phyloP scores from a whole-genome alignment of 2,797 vertebrate species.

The Spinibarbus caldwelli region DNA sequence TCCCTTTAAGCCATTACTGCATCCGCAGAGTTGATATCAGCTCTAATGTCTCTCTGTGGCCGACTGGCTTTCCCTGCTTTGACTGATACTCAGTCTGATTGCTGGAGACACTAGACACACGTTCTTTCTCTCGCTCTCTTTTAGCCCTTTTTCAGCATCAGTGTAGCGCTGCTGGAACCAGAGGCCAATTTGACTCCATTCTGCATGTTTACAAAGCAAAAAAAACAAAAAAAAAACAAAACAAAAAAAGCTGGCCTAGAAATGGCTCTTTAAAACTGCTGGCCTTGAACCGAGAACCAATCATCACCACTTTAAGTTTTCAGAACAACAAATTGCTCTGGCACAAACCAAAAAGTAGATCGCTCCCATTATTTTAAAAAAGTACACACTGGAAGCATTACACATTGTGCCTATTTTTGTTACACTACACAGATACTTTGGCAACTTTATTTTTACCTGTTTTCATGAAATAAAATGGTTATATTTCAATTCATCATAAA shows the following conservation, averaged over 20 bases:
- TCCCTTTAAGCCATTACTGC: not conserved
- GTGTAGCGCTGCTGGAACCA: not conserved
- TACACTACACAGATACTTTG: not conserved
- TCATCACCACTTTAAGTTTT: not conserved
- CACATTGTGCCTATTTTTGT: not conserved
- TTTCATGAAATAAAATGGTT: not conserved
- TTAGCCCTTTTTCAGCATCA: not conserved
- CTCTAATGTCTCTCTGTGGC: not conserved
- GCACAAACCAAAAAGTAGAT: not conserved
- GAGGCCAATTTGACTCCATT: not conserved
- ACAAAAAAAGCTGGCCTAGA: not conserved
- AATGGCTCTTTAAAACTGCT: constrained; percentile 1
- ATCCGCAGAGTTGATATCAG: not conserved
- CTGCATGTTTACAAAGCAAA: not conserved
- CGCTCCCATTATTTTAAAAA: not conserved
- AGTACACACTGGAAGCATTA: not conserved
- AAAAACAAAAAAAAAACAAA: not conserved
- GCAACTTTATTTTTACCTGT: not conserved
- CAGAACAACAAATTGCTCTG: not conserved
- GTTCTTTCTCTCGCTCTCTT: not conserved
- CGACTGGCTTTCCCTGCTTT: not conserved
- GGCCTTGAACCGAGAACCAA: not conserved
- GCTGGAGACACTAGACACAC: constrained; percentile 1
- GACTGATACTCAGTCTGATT: not conserved
- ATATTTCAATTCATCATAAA: not conserved